Conservation (phyloP, 1,140 invertebrate genomes). For the Drosophila erecta region DNA sequence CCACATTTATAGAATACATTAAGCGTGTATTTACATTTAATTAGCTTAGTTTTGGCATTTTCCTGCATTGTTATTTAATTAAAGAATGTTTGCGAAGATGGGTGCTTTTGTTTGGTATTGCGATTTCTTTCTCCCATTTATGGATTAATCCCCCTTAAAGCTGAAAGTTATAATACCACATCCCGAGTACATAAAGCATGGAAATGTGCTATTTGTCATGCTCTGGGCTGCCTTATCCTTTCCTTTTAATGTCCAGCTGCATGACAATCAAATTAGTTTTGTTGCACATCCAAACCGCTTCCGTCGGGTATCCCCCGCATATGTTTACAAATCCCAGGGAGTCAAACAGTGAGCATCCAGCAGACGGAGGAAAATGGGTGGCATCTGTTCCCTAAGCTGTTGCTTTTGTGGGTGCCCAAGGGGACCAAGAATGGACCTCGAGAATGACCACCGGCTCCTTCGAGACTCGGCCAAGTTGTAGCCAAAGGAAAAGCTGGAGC, state of each 20-base stretch:
- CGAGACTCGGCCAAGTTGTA: slow-evolving; percentile 53
- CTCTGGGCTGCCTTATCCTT: slow-evolving; percentile 19
- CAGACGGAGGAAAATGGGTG: neutral
- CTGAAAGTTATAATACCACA: slow-evolving; percentile 3
- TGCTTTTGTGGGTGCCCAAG: slow-evolving; percentile 32
- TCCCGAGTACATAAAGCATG: slow-evolving; percentile 19
- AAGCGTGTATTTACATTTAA: neutral
- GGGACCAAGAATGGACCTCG: neutral
- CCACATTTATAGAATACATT: neutral
- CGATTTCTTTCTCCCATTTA: neutral
- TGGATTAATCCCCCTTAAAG: neutral
- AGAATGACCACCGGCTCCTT: slow-evolving; percentile 37
- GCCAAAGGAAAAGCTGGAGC: slow-evolving; percentile 19
- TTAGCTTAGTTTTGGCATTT: neutral
- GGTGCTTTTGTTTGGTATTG: neutral
- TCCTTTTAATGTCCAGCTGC: slow-evolving; percentile 24
- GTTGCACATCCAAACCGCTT: slow-evolving; percentile 33
- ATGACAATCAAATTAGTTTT: slow-evolving; percentile 53
- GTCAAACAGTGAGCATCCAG: slow-evolving; percentile 11
- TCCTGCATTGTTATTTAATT: neutral
- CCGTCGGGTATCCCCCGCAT: slow-evolving; percentile 3
- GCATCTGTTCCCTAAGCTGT: slow-evolving; percentile 35
- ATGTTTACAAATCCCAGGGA: slow-evolving; percentile 36
- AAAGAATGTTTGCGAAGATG: neutral
- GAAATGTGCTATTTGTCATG: slow-evolving; percentile 42